A percentile compares a stretch with the other conserved stretches of the same genome.
Evolutionary conservation across 1,140 invertebrate species (phyloP).

Genomic region (Hormaphis cornu): DNA sequence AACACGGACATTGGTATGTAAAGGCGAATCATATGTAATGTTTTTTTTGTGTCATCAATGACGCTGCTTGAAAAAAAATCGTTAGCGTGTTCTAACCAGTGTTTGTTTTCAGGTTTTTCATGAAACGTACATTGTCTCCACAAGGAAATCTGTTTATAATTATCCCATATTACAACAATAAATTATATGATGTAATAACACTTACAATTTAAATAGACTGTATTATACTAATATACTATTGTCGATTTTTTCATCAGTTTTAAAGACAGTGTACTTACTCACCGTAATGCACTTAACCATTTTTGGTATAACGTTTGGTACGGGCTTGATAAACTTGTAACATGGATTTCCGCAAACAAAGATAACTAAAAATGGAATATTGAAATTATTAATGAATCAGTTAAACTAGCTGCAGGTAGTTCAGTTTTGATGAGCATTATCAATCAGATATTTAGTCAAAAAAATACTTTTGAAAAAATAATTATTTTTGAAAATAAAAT

Average conservation of each 20-base stretch:
- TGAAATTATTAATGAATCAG: no score
- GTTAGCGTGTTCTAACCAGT: conserved; percentile 70
- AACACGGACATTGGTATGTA: conserved; percentile 77
- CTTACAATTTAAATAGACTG: no score
- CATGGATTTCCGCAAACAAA: conserved; percentile 3
- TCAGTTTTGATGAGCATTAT: no score
- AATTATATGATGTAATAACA: no score
- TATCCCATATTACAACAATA: no score
- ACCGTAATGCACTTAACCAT: conserved; percentile 9
- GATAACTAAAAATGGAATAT: background rate
- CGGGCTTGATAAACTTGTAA: background rate
- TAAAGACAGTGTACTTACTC: no score
- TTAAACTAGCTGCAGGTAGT: no score
- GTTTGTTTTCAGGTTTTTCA: conserved; percentile 42
- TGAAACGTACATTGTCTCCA: background rate
- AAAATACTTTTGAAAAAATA: no score
- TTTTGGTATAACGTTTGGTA: background rate
- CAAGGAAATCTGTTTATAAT: background rate
- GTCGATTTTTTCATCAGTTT: no score
- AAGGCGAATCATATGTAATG: conserved; percentile 61
- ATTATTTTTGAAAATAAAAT: no score
- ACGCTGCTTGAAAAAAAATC: conserved; percentile 55
- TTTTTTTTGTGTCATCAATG: conserved; percentile 63
- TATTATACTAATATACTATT: no score
- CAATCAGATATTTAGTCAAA: no score